These are phyloP conservation scores for Actinopyga echinites DNA, from an alignment of 53 echinoderm and acorn worm species.

Conservation along the genomic window DNA sequence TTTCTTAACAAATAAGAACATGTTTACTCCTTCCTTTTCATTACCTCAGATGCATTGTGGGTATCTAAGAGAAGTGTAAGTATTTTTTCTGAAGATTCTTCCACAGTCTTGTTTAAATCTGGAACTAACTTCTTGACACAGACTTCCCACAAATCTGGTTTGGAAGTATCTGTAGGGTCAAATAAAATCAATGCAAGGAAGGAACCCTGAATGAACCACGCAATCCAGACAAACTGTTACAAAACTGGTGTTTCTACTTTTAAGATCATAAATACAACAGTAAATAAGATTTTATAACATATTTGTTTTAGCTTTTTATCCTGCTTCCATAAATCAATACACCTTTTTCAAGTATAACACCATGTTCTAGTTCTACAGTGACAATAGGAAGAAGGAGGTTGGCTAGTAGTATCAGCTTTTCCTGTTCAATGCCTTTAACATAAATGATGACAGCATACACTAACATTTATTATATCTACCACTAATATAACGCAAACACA, in stretches of 20 bases:
- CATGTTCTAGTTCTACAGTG: too few species aligned
- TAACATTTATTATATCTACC: too few species aligned
- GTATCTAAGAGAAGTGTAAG: constrained; percentile 45
- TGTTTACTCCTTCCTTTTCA: not conserved
- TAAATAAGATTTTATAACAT: too few species aligned
- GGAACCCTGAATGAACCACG: not conserved
- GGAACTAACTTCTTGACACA: constrained; percentile 26
- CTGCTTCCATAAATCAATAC: too few species aligned
- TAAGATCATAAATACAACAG: not conserved
- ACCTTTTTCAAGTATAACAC: too few species aligned
- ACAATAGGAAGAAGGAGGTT: too few species aligned
- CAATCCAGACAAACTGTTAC: not conserved
- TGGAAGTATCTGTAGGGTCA: not conserved
- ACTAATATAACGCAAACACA: not conserved
- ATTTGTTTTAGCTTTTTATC: too few species aligned
- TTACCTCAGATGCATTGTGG: constrained; percentile 58
- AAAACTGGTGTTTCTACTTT: not conserved
- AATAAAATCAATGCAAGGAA: not conserved
- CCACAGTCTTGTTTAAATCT: constrained; percentile 46
- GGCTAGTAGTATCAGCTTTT: too few species aligned
- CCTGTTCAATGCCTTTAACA: too few species aligned
- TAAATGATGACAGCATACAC: too few species aligned
- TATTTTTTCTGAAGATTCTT: constrained; percentile 49
- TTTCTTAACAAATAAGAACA: not conserved
- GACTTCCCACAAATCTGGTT: constrained; percentile 59